Evolutionary conservation across 2,888 invertebrate genomes (phyloP).

Genomic region (Lordiphosa andalusiaca): DNA sequence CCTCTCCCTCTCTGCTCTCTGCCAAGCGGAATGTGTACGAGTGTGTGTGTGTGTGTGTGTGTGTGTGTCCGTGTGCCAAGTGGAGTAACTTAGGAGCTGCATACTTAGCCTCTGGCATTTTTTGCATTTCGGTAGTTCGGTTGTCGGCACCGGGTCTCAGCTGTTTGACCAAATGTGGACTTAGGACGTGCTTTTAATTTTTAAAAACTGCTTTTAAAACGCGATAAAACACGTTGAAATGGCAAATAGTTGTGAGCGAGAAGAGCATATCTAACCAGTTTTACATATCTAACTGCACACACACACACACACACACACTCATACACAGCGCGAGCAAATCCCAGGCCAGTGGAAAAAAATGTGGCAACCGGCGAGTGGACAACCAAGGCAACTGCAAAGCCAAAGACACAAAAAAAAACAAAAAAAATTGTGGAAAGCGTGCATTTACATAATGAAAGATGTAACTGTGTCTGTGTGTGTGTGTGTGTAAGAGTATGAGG

Average conservation of each 20-base stretch:
- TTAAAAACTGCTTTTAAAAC: constrained; percentile 75
- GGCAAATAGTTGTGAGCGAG: constrained; percentile 47
- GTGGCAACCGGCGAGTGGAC: constrained; percentile 35
- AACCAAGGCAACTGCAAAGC: constrained; percentile 30
- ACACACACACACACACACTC: background rate
- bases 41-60: too few relatives aligned
- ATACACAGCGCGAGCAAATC: constrained; percentile 35
- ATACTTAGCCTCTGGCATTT: background rate
- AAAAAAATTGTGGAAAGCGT: constrained; percentile 68
- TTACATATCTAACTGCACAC: constrained; percentile 17
- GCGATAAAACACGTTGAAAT: constrained; percentile 76
- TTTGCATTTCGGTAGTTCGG: constrained; percentile 1
- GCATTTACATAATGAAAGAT: constrained; percentile 80
- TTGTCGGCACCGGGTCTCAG: constrained; percentile 30
- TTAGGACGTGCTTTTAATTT: constrained; percentile 78
- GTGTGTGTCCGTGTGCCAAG: too few relatives aligned
- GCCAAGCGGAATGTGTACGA: too few relatives aligned
- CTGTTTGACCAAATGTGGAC: constrained; percentile 70
- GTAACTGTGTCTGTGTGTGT: constrained; percentile 61
- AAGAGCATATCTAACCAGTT: constrained; percentile 14
- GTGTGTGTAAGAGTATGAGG: constrained; percentile 31
- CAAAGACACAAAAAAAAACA: constrained; percentile 35
- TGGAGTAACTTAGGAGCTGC: too few relatives aligned
- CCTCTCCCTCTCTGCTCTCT: too few relatives aligned
- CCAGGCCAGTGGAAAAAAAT: constrained; percentile 40